Evolutionary conservation across 1,140 invertebrate species (phyloP).

Genomic region (Apis florea): DNA sequence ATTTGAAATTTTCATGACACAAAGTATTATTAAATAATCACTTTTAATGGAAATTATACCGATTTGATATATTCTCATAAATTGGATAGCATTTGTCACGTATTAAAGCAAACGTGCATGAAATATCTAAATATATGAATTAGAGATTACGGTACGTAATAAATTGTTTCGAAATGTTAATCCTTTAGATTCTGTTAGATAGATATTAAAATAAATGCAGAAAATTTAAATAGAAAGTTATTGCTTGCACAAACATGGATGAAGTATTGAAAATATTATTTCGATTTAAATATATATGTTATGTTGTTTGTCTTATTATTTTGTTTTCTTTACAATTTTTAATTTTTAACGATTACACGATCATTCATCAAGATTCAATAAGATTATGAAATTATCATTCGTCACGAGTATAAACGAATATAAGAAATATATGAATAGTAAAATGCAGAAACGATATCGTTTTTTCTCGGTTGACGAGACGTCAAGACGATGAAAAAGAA

Average conservation of each 20-base stretch:
- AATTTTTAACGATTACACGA: too few species aligned
- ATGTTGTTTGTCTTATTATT: too few species aligned
- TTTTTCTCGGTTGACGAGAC: neutral
- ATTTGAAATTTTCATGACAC: neutral
- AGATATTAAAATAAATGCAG: neutral
- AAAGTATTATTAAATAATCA: neutral
- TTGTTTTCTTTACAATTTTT: too few species aligned
- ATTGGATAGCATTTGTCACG: neutral
- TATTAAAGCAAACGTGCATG: neutral
- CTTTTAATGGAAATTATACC: neutral
- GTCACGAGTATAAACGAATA: too few species aligned
- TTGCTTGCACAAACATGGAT: neutral
- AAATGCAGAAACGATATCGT: conserved; percentile 22
- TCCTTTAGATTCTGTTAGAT: neutral
- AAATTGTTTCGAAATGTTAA: neutral
- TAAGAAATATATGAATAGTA: neutral
- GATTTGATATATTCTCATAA: neutral
- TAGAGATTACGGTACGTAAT: neutral
- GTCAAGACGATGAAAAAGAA: conserved; percentile 24
- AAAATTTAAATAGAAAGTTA: too few species aligned
- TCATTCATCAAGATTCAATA: too few species aligned
- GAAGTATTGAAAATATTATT: too few species aligned
- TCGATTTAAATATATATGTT: too few species aligned
- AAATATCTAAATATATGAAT: neutral
- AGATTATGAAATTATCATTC: too few species aligned